These are phyloP conservation scores for Idaea straminata DNA, from an alignment of 2,888 invertebrate genomes.

Conservation along the genomic window DNA sequence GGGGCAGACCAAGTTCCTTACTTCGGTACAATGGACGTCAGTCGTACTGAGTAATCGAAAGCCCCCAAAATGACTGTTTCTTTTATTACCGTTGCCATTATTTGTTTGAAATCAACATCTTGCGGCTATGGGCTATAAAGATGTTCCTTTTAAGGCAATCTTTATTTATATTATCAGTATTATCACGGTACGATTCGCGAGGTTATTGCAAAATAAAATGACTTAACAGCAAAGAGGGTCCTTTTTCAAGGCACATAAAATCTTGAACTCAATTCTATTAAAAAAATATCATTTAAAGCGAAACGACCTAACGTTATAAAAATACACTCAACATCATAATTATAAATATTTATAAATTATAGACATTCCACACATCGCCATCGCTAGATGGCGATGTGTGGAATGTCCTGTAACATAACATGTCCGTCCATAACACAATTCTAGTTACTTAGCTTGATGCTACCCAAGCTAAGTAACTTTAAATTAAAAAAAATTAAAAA, in stretches of 20 bases:
- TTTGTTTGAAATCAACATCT: neutral
- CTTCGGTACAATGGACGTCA: no score
- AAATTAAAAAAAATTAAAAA: no score
- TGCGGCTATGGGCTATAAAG: neutral
- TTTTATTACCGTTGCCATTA: neutral
- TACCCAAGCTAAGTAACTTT: no score
- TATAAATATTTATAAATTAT: no score
- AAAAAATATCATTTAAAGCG: neutral
- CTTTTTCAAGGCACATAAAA: neutral
- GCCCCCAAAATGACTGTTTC: neutral
- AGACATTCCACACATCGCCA: no score
- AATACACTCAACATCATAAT: no score
- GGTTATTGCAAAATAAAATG: constrained; percentile 1
- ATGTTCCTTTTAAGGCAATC: neutral
- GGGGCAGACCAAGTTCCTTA: no score
- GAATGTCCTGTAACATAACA: no score
- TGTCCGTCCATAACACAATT: no score
- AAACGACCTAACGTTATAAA: neutral
- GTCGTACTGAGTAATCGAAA: neutral
- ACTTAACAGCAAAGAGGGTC: neutral
- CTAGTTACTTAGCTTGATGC: no score
- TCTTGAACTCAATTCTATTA: neutral
- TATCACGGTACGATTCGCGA: neutral
- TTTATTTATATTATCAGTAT: neutral
- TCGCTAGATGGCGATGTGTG: no score